Conservation (phyloP, 2,113 vertebrate species). For the Cygnus buccinator region DNA sequence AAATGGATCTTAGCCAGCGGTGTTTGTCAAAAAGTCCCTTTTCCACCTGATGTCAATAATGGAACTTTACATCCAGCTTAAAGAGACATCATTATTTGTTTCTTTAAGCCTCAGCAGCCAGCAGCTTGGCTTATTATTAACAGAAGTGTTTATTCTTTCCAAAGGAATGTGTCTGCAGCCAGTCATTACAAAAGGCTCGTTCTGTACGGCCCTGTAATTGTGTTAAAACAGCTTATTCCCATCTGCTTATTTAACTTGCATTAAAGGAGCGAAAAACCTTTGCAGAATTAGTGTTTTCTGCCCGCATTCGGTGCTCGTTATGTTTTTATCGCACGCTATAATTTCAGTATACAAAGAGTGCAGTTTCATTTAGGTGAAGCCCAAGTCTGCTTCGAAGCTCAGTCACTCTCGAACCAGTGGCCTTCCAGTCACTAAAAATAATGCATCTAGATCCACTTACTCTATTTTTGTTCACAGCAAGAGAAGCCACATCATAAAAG, state of each 20-base stretch:
- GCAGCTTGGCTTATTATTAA: neutral
- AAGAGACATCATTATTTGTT: neutral
- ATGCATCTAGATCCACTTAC: neutral
- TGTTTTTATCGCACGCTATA: neutral
- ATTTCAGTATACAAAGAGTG: neutral
- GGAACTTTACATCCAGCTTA: neutral
- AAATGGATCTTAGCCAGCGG: accelerated
- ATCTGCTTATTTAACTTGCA: neutral
- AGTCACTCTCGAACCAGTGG: neutral
- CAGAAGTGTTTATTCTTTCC: neutral
- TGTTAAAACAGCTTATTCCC: neutral
- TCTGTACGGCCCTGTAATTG: neutral
- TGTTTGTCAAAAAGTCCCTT: neutral
- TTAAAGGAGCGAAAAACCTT: neutral
- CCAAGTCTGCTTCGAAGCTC: neutral
- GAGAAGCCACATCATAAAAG: conserved; percentile 25
- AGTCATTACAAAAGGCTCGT: neutral
- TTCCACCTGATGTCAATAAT: neutral
- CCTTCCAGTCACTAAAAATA: neutral
- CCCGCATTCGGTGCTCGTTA: neutral
- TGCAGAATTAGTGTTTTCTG: neutral
- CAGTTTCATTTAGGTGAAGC: neutral
- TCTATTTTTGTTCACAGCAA: conserved; percentile 30
- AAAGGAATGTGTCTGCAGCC: neutral
- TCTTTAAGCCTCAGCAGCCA: neutral